A percentile compares a stretch with the other conserved stretches of the same genome.
These are phyloP conservation scores for Clepsis dumicolana DNA, from an alignment of 2,888 invertebrate species.

Conservation along the genomic window DNA sequence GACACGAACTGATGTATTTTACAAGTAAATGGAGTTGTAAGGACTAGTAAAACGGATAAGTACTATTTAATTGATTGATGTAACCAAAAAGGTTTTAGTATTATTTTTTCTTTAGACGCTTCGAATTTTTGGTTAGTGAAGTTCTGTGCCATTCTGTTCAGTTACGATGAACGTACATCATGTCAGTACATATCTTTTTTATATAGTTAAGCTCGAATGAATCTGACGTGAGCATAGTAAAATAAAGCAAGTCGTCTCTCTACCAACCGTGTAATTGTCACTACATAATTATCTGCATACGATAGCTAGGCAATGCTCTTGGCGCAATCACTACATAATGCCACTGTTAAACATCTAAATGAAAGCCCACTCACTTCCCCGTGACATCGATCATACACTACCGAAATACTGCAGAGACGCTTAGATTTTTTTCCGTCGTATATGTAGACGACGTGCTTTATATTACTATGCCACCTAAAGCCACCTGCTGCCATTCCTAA, in stretches of 20 bases:
- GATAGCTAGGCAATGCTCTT: too few species aligned
- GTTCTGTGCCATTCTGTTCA: neutral
- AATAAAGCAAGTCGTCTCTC: neutral
- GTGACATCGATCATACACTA: too few species aligned
- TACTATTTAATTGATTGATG: neutral
- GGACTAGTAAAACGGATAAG: neutral
- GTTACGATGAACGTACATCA: too few species aligned
- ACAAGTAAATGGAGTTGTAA: neutral
- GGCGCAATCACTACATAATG: too few species aligned
- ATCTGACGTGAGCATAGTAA: neutral
- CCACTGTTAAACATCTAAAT: too few species aligned
- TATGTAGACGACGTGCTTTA: neutral
- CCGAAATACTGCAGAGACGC: too few species aligned
- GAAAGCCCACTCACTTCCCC: too few species aligned
- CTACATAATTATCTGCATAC: too few species aligned
- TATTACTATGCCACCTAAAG: neutral
- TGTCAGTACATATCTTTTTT: slow-evolving; percentile 2
- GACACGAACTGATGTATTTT: neutral
- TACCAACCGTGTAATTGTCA: neutral
- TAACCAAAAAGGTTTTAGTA: neutral
- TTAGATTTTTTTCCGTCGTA: too few species aligned
- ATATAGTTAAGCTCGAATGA: neutral
- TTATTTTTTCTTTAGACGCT: neutral
- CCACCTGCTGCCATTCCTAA: neutral
- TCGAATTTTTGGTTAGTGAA: slow-evolving; percentile 2